phyloP scores from a whole-genome alignment of 2,888 invertebrate genomes.

The Hemithea aestivaria region DNA sequence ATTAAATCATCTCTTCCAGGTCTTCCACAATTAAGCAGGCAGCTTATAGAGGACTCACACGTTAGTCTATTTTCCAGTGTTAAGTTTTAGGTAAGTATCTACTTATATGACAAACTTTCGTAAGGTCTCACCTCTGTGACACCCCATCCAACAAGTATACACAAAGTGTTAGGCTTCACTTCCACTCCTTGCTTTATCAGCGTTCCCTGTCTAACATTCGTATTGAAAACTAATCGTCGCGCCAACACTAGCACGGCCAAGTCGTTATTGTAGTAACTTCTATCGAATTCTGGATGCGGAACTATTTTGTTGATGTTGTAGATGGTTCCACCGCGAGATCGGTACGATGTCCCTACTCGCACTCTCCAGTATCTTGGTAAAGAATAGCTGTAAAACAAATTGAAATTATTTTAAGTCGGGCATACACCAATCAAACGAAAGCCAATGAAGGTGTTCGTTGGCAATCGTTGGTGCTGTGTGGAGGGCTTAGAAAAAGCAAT shows the following conservation, averaged over 20 bases:
- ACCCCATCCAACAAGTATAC: slow-evolving; percentile 66
- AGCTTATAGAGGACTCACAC: no score
- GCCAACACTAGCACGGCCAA: slow-evolving; percentile 54
- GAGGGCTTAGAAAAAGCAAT: no score
- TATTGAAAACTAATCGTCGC: slow-evolving; percentile 45
- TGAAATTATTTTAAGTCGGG: no score
- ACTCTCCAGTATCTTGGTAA: slow-evolving; percentile 58
- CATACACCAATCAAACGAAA: no score
- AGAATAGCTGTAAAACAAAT: slow-evolving; percentile 47
- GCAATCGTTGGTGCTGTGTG: no score
- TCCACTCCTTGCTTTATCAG: slow-evolving; percentile 56
- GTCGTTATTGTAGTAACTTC: slow-evolving; percentile 57
- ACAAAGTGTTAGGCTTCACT: slow-evolving; percentile 46
- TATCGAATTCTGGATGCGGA: slow-evolving; percentile 54
- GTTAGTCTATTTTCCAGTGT: no score
- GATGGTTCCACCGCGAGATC: slow-evolving; percentile 52
- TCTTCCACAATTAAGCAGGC: no score
- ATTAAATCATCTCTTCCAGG: no score
- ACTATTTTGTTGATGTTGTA: slow-evolving; percentile 57
- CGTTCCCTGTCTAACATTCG: slow-evolving; percentile 56
- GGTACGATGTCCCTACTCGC: slow-evolving; percentile 61
- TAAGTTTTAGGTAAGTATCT: no score
- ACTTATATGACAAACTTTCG: no score
- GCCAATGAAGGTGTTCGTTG: no score
- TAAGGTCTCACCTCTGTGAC: slow-evolving; percentile 46